phyloP scores from a whole-genome alignment of 2,113 vertebrate species.

The Syrrhaptes paradoxus region DNA sequence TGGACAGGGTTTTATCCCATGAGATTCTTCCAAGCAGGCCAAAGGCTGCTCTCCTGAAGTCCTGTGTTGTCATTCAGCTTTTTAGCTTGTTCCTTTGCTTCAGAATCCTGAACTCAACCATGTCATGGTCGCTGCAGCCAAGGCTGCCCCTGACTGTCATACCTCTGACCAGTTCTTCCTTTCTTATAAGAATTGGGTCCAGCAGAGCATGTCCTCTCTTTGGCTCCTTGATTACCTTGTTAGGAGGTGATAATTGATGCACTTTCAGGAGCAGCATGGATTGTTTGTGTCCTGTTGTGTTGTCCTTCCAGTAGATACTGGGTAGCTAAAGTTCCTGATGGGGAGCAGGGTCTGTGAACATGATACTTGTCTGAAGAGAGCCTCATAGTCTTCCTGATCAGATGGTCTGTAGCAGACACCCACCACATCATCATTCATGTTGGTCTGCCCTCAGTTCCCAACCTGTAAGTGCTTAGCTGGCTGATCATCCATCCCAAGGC shows the following conservation, averaged over 20 bases:
- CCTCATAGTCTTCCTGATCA: background rate
- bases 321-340: background rate
- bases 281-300: background rate
- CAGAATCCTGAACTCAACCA: background rate
- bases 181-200: background rate
- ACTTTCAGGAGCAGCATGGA: background rate
- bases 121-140: background rate
- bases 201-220: background rate
- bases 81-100: background rate
- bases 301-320: background rate
- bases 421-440: background rate
- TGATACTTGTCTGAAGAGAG: background rate
- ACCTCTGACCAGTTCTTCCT: background rate
- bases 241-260: background rate
- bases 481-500: background rate
- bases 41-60: background rate
- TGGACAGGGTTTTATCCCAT: background rate
- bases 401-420: background rate
- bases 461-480: background rate
- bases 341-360: background rate
- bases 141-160: background rate
- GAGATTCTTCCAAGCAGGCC: background rate
- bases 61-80: background rate
- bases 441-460: background rate
- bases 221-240: background rate